Percentiles rank a stretch among this genome's conserved stretches.
phyloP scores from a whole-genome alignment of 2,888 invertebrate species.

The Drosophila koepferae region DNA sequence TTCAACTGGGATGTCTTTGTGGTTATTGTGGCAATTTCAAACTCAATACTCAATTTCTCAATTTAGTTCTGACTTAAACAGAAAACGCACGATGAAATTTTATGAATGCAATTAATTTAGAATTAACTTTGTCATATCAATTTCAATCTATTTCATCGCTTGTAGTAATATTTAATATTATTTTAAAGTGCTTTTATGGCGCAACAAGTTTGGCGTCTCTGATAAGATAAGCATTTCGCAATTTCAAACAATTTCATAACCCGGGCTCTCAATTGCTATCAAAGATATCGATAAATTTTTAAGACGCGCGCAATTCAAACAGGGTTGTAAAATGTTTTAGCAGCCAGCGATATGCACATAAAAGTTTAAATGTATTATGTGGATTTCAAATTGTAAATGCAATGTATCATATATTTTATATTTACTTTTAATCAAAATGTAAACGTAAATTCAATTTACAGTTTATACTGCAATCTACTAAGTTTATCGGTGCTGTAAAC shows the following conservation, averaged over 20 bases:
- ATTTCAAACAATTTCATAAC: conserved; percentile 27
- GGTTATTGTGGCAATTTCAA: conserved; percentile 50
- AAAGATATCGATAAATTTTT: conserved; percentile 25
- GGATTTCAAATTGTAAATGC: not conserved
- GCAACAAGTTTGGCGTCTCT: not conserved
- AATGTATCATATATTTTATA: not conserved
- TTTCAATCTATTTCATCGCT: not conserved
- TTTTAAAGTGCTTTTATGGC: not conserved
- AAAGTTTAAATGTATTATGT: not conserved
- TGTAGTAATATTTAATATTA: not conserved
- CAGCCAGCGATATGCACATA: not conserved
- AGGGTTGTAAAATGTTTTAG: not conserved
- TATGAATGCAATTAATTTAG: not conserved
- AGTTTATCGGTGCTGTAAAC: not conserved
- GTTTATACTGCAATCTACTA: not conserved
- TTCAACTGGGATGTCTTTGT: conserved; percentile 49
- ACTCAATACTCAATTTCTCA: conserved; percentile 36
- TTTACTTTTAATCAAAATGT: not conserved
- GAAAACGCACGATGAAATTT: not conserved
- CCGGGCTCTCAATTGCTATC: conserved; percentile 23
- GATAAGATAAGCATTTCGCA: conserved; percentile 16
- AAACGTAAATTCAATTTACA: not conserved
- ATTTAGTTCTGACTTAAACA: conserved; percentile 24
- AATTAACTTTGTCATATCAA: not conserved
- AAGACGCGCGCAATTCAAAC: not conserved